Conservation (phyloP, 2,113 vertebrate species). For the Anolis carolinensis region DNA sequence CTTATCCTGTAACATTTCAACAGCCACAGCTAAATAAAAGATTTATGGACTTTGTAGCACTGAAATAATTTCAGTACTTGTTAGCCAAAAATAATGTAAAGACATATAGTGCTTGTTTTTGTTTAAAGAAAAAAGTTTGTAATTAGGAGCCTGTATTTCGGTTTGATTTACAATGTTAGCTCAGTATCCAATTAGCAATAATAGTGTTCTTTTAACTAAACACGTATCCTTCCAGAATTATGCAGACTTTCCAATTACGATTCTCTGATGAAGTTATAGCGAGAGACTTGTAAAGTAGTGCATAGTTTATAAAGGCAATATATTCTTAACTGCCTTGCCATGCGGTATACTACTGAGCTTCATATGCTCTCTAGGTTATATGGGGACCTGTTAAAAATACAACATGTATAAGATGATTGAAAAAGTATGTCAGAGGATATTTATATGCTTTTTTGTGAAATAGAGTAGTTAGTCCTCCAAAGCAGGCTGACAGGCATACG, state of each 20-base stretch:
- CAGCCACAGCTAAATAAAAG: constrained; percentile 72
- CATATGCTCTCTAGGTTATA: constrained; percentile 66
- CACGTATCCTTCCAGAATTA: constrained; percentile 78
- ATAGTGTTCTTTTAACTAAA: constrained; percentile 76
- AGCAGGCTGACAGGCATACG: not conserved
- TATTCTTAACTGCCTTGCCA: constrained; percentile 69
- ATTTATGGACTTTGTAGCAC: constrained; percentile 76
- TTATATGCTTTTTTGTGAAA: constrained; percentile 25
- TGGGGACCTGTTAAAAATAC: constrained; percentile 66
- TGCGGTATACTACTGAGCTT: constrained; percentile 60
- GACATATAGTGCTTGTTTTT: constrained; percentile 74
- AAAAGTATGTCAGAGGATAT: constrained; percentile 65
- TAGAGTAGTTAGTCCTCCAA: constrained; percentile 19
- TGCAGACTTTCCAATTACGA: constrained; percentile 82
- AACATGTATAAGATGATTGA: constrained; percentile 64
- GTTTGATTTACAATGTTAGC: constrained; percentile 77
- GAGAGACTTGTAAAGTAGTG: constrained; percentile 76
- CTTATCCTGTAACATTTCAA: constrained; percentile 71
- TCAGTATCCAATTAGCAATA: constrained; percentile 81
- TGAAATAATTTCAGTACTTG: constrained; percentile 74
- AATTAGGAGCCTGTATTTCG: constrained; percentile 71
- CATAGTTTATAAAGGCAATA: constrained; percentile 75
- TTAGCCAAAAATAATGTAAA: constrained; percentile 81
- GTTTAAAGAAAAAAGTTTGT: constrained; percentile 64
- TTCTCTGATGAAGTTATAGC: constrained; percentile 77